phyloP scores from a whole-genome alignment of 2,888 invertebrate species.

The Parasteatoda lunata region DNA sequence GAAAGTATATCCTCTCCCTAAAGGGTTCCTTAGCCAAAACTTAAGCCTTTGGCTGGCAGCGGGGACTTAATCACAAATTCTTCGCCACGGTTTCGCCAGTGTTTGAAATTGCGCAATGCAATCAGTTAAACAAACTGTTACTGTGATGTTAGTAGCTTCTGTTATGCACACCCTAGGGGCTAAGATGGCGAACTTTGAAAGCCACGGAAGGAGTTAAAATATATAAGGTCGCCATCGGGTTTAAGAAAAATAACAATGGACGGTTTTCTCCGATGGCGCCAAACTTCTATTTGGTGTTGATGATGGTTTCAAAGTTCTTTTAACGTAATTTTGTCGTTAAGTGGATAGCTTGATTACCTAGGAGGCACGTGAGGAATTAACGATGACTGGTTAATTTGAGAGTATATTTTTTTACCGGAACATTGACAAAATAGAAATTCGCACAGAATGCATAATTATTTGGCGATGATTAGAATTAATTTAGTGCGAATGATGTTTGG shows the following conservation, averaged over 20 bases:
- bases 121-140: constrained; percentile 64
- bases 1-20: too few relatives aligned
- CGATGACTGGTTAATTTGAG: neutral
- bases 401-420: neutral
- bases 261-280: neutral
- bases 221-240: neutral
- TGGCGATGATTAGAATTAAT: too few relatives aligned
- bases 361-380: neutral
- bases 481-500: too few relatives aligned
- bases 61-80: constrained; percentile 56
- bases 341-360: constrained; percentile 14
- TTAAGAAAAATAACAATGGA: constrained; percentile 28
- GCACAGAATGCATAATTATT: too few relatives aligned
- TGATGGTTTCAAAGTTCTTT: neutral
- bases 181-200: neutral
- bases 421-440: too few relatives aligned
- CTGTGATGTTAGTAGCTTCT: constrained; percentile 44
- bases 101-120: constrained; percentile 51
- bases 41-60: neutral
- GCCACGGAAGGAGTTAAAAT: constrained; percentile 11
- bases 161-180: constrained; percentile 37
- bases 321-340: constrained; percentile 14
- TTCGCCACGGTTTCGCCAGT: constrained; percentile 30
- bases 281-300: neutral
- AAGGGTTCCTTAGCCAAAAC: constrained; percentile 1